Evolutionary conservation across 2,888 invertebrate species (phyloP).

Genomic region (Trichopoda pennipes): DNA sequence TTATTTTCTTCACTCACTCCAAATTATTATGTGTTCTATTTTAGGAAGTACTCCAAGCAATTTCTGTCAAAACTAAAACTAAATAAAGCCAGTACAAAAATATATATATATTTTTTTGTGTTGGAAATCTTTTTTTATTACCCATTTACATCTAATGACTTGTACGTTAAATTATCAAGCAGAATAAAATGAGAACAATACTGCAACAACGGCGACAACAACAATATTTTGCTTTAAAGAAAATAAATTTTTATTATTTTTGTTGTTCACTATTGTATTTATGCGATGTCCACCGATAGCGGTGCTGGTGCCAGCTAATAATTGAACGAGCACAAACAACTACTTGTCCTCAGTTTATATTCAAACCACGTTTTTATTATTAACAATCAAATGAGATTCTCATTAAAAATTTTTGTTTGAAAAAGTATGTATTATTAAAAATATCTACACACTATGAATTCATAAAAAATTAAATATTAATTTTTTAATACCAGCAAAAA

Average conservation of each 20-base stretch:
- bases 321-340: slow-evolving; percentile 31
- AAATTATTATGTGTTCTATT: background rate
- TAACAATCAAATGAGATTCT: slow-evolving; percentile 60
- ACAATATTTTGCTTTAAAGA: slow-evolving; percentile 25
- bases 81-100: slow-evolving; percentile 6
- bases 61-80: background rate
- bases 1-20: background rate
- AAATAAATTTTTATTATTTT: slow-evolving; percentile 10
- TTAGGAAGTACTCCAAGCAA: slow-evolving; percentile 10
- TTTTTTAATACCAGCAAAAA: too few relatives aligned
- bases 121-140: background rate
- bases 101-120: background rate
- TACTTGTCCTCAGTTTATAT: slow-evolving; percentile 49
- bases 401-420: slow-evolving; percentile 40
- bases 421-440: slow-evolving; percentile 13
- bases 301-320: slow-evolving; percentile 12
- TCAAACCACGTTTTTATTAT: slow-evolving; percentile 61
- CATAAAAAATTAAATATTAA: too few relatives aligned
- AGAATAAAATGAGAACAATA: slow-evolving; percentile 21
- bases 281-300: background rate
- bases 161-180: slow-evolving; percentile 31
- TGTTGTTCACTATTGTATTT: slow-evolving; percentile 21
- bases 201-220: slow-evolving; percentile 8
- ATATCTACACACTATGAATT: background rate
- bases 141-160: slow-evolving; percentile 29